Evolutionary conservation across 2,888 invertebrate species (phyloP).

Genomic region (Phlogophora meticulosa): DNA sequence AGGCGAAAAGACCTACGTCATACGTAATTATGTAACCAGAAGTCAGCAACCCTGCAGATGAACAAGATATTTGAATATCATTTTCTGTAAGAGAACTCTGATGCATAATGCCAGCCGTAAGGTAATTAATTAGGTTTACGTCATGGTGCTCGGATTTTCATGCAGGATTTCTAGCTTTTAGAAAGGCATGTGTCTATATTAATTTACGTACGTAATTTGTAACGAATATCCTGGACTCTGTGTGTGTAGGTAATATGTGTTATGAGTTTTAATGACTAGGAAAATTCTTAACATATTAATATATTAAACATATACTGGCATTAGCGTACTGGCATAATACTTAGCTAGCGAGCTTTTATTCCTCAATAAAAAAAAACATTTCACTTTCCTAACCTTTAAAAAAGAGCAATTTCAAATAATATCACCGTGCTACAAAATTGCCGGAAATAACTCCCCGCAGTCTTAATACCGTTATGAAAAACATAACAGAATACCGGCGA

Average conservation of each 20-base stretch:
- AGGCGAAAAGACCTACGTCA: too few relatives aligned
- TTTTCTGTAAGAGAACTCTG: neutral
- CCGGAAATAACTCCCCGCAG: conserved; percentile 40
- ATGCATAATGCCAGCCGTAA: neutral
- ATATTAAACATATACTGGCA: too few relatives aligned
- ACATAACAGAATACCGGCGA: conserved; percentile 50
- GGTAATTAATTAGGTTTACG: conserved; percentile 1
- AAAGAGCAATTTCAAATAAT: conserved; percentile 10
- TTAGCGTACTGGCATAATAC: too few relatives aligned
- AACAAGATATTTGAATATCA: neutral
- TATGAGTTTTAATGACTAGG: too few relatives aligned
- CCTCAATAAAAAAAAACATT: neutral
- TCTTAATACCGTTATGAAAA: conserved; percentile 57
- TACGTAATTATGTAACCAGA: too few relatives aligned
- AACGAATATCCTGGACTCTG: too few relatives aligned
- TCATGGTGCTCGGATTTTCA: neutral
- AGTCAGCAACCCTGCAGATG: neutral
- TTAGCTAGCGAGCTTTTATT: neutral
- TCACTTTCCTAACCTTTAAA: neutral
- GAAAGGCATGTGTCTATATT: neutral
- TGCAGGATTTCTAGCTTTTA: too few relatives aligned
- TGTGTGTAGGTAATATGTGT: too few relatives aligned
- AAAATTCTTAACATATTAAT: too few relatives aligned
- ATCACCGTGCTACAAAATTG: conserved; percentile 35
- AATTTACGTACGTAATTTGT: too few relatives aligned